Percentiles rank a stretch among this genome's conserved stretches.
phyloP scores from a whole-genome alignment of 2,113 vertebrate genomes.

The Pteronura brasiliensis region DNA sequence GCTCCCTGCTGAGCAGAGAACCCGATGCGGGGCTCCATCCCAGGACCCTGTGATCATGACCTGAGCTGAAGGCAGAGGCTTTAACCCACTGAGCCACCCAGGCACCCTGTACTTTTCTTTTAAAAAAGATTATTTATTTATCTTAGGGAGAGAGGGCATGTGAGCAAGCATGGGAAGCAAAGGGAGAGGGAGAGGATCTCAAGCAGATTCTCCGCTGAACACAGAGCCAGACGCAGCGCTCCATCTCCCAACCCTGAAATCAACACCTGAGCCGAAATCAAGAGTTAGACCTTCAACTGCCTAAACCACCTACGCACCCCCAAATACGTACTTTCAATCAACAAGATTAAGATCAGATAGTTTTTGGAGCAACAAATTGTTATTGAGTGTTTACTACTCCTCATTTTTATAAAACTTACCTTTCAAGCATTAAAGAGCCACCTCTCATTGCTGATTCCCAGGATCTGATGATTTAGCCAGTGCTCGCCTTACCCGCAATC shows the following conservation, averaged over 20 bases:
- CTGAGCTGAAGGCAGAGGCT: no score
- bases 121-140: background rate
- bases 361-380: background rate
- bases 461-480: background rate
- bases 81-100: no score
- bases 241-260: background rate
- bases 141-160: background rate
- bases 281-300: no score
- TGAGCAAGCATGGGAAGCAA: background rate
- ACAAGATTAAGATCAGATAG: background rate
- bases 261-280: no score
- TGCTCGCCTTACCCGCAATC: background rate
- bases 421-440: background rate
- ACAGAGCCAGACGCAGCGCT: background rate
- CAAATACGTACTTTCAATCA: background rate
- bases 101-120: background rate
- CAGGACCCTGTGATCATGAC: no score
- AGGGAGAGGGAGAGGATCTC: background rate
- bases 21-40: no score
- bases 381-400: background rate
- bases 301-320: no score
- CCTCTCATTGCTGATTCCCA: background rate
- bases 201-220: background rate
- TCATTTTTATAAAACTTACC: background rate
- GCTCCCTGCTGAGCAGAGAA: no score